Evolutionary conservation across 2,888 invertebrate species (phyloP).

Genomic region (Caenorhabditis parvicauda): DNA sequence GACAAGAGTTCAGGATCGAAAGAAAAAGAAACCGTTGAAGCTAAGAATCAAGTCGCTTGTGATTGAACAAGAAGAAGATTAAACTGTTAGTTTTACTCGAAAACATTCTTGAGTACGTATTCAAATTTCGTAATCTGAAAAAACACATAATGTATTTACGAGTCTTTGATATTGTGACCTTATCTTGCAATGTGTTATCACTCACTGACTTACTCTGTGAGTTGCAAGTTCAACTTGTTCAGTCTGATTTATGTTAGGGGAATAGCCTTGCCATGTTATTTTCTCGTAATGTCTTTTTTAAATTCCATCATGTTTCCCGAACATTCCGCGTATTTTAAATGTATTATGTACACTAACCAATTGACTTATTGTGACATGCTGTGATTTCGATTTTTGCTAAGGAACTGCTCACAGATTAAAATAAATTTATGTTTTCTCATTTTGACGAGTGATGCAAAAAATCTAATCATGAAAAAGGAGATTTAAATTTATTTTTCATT

Average conservation of each 20-base stretch:
- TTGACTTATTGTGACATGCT: too few species aligned
- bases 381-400: too few species aligned
- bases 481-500: background rate
- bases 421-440: too few species aligned
- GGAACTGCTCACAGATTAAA: too few species aligned
- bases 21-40: constrained; percentile 42
- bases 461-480: too few species aligned
- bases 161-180: background rate
- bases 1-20: constrained; percentile 28
- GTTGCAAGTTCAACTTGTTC: too few species aligned
- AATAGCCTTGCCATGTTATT: background rate
- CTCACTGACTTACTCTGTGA: too few species aligned
- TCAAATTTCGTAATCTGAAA: background rate
- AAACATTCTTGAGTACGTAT: background rate
- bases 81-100: background rate
- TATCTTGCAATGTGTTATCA: background rate
- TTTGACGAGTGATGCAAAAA: too few species aligned
- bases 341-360: too few species aligned
- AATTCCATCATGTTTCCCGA: background rate
- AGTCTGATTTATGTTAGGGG: background rate
- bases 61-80: constrained; percentile 44
- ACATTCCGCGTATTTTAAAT: background rate
- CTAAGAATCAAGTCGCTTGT: constrained; percentile 28
- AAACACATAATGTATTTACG: background rate
- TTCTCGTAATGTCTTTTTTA: background rate